These are phyloP conservation scores for Andrena bucephala DNA, from an alignment of 2,888 invertebrate species.

Conservation along the genomic window DNA sequence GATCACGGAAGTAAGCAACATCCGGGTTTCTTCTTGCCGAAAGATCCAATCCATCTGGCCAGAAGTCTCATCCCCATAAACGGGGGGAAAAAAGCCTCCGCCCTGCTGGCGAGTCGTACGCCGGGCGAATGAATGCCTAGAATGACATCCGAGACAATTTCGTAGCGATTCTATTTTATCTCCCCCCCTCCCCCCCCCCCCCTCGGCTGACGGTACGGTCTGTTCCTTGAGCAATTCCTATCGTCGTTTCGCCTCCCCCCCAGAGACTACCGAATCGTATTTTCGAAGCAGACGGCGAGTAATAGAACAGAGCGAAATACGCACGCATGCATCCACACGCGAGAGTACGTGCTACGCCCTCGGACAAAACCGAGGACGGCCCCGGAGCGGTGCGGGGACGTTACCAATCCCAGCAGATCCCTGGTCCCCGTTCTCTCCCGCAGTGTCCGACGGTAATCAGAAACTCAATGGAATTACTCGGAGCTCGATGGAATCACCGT, in stretches of 20 bases:
- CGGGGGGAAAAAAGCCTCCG: not conserved
- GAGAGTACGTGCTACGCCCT: not conserved
- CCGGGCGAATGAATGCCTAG: slow-evolving; percentile 49
- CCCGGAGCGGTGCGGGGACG: not conserved
- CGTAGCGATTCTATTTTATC: slow-evolving; percentile 58
- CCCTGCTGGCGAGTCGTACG: slow-evolving; percentile 19
- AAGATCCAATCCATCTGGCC: slow-evolving; percentile 22
- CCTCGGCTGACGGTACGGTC: slow-evolving; percentile 12
- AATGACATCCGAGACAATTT: slow-evolving; percentile 61
- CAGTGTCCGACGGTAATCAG: not conserved
- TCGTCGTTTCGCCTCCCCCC: slow-evolving; percentile 36
- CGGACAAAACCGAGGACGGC: not conserved
- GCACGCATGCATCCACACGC: slow-evolving; percentile 25
- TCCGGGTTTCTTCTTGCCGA: not conserved
- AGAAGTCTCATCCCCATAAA: slow-evolving; percentile 10
- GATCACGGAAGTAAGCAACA: slow-evolving; percentile 11
- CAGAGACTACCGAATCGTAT: slow-evolving; percentile 65
- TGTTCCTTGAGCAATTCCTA: slow-evolving; percentile 41
- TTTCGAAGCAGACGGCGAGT: slow-evolving; percentile 60
- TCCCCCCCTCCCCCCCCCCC: slow-evolving; percentile 24
- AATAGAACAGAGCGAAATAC: slow-evolving; percentile 48
- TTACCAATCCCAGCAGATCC: slow-evolving; percentile 10
- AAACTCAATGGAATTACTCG: slow-evolving; percentile 17
- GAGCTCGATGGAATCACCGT: slow-evolving; percentile 2
- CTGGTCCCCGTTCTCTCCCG: not conserved